A percentile compares a stretch with the other conserved stretches of the same genome.
Conservation (phyloP, 2,888 invertebrate species). For the Caenorhabditis sinica region DNA sequence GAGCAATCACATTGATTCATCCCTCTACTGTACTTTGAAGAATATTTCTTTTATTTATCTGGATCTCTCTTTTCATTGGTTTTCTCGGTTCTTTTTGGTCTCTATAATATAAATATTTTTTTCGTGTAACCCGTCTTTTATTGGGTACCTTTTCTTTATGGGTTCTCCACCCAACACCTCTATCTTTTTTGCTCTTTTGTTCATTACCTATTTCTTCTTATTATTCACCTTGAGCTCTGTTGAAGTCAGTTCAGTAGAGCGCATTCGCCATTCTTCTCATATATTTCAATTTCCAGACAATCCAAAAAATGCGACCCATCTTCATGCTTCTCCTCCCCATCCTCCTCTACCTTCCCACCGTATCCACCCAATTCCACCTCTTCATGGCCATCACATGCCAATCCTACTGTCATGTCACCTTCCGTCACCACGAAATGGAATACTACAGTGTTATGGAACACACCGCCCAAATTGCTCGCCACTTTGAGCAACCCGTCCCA, state of each 20-base stretch:
- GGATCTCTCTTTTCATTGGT: background rate
- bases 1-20: slow-evolving; percentile 10
- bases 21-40: background rate
- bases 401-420: slow-evolving; percentile 20
- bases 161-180: background rate
- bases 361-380: slow-evolving; percentile 15
- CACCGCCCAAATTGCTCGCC: background rate
- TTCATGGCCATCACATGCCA: slow-evolving; percentile 24
- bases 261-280: background rate
- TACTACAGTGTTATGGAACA: slow-evolving; percentile 23
- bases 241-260: too few species aligned
- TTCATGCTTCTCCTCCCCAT: background rate
- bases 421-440: slow-evolving; percentile 25
- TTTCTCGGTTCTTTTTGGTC: background rate
- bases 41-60: background rate
- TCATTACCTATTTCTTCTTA: background rate
- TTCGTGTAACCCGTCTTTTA: background rate
- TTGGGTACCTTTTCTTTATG: background rate
- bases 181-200: background rate
- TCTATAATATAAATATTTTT: background rate
- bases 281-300: slow-evolving; percentile 9
- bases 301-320: background rate
- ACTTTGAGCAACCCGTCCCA: slow-evolving; percentile 29
- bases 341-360: background rate
- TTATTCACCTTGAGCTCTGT: too few species aligned